A percentile compares a stretch with the other conserved stretches of the same genome.
Conservation (phyloP, 2,888 invertebrate genomes). For the Plebejus melissa region DNA sequence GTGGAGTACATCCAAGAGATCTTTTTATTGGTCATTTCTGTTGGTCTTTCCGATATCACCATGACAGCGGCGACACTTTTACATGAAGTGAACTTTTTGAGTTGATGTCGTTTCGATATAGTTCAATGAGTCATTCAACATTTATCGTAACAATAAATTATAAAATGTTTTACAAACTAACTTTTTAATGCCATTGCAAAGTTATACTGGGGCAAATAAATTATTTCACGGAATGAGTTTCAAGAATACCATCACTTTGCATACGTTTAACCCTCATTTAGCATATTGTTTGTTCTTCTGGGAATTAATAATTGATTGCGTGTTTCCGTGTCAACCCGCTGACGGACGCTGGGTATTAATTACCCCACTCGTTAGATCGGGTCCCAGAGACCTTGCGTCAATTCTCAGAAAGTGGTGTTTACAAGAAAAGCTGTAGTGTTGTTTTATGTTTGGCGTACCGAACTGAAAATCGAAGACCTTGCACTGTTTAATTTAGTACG, state of each 20-base stretch:
- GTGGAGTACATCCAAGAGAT: too few species aligned
- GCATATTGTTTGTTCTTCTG: constrained; percentile 18
- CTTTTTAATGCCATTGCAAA: neutral
- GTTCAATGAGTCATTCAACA: neutral
- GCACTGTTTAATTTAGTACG: too few species aligned
- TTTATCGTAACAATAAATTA: neutral
- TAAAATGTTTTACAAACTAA: neutral
- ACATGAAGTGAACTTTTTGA: too few species aligned
- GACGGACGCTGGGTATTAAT: constrained; percentile 9
- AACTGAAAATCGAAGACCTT: too few species aligned
- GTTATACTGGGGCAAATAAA: neutral
- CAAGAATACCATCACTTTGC: constrained; percentile 11
- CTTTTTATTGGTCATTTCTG: neutral
- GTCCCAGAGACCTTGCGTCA: neutral
- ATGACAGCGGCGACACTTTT: too few species aligned
- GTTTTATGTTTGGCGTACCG: too few species aligned
- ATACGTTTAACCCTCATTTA: constrained; percentile 17
- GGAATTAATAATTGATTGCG: constrained; percentile 24
- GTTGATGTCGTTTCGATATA: too few species aligned
- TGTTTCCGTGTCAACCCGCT: constrained; percentile 12
- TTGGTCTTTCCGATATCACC: too few species aligned
- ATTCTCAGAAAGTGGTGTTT: neutral
- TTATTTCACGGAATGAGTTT: constrained; percentile 2
- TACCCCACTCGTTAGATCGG: neutral
- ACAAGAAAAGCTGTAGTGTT: neutral